Evolutionary conservation across 2,113 vertebrate genomes (phyloP).

Genomic region (Xiphophorus hellerii): DNA sequence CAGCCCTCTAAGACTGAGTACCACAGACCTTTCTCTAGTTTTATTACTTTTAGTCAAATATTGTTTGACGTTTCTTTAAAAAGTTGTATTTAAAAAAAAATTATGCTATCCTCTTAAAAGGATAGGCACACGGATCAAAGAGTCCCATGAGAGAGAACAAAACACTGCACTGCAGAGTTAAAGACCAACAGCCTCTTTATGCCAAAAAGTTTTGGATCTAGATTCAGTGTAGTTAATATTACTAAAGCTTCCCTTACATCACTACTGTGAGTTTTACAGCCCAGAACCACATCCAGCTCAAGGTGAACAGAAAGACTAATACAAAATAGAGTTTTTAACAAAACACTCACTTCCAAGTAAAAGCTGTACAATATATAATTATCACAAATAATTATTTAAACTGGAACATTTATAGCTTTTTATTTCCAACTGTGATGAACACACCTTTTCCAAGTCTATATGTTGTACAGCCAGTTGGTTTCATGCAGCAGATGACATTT

Average conservation of each 20-base stretch:
- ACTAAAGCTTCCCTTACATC: too few relatives aligned
- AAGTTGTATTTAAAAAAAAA: conserved; percentile 18
- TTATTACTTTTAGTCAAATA: neutral
- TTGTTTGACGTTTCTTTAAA: conserved; percentile 12
- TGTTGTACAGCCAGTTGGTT: too few relatives aligned
- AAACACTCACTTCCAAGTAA: neutral
- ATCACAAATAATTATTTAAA: neutral
- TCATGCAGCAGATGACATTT: too few relatives aligned
- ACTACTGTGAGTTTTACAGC: neutral
- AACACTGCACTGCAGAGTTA: too few relatives aligned
- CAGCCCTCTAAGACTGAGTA: conserved; percentile 12
- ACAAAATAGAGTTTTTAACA: neutral
- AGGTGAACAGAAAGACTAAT: neutral
- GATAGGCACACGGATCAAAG: neutral
- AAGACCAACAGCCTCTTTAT: too few relatives aligned
- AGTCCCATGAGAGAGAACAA: too few relatives aligned
- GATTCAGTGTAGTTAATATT: too few relatives aligned
- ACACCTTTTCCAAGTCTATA: too few relatives aligned
- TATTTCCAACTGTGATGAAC: too few relatives aligned
- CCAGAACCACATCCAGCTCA: neutral
- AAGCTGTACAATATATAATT: neutral
- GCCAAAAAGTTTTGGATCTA: too few relatives aligned
- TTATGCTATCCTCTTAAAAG: neutral
- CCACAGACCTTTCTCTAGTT: neutral
- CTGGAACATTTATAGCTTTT: too few relatives aligned